Conservation (phyloP, 2,888 invertebrate genomes). For the Campoplex nolae region DNA sequence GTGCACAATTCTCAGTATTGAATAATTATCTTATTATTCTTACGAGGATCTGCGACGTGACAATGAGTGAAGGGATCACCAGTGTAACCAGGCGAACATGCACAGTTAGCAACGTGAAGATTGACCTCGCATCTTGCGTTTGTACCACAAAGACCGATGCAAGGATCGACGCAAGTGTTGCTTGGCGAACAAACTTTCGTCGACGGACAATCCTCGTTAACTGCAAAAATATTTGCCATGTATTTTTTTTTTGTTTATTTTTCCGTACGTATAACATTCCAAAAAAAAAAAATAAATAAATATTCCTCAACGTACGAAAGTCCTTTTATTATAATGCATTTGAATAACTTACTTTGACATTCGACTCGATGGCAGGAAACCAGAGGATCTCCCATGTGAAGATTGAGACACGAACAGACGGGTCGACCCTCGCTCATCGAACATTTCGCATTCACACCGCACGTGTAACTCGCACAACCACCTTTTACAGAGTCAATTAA, state of each 20-base stretch:
- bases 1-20: too few relatives aligned
- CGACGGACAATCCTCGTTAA: slow-evolving; percentile 91
- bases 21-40: too few relatives aligned
- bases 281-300: slow-evolving; percentile 4
- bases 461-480: slow-evolving; percentile 81
- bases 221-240: slow-evolving; percentile 82
- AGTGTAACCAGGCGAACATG: slow-evolving; percentile 91
- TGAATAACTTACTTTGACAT: slow-evolving; percentile 87
- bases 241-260: background rate
- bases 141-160: slow-evolving; percentile 90
- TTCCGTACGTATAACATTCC: background rate
- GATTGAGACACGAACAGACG: slow-evolving; percentile 92
- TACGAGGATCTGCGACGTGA: slow-evolving; percentile 91
- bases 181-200: slow-evolving; percentile 89
- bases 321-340: slow-evolving; percentile 10
- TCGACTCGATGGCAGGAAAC: slow-evolving; percentile 90
- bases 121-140: slow-evolving; percentile 92
- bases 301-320: background rate
- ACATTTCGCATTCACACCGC: slow-evolving; percentile 84
- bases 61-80: slow-evolving; percentile 92
- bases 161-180: slow-evolving; percentile 92
- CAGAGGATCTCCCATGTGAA: slow-evolving; percentile 93
- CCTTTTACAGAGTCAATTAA: slow-evolving; percentile 64
- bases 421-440: slow-evolving; percentile 88
- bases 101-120: slow-evolving; percentile 92